A percentile compares a stretch with the other conserved stretches of the same genome.
Conservation (phyloP, 2,797 vertebrate genomes). For the Ataeniobius toweri region DNA sequence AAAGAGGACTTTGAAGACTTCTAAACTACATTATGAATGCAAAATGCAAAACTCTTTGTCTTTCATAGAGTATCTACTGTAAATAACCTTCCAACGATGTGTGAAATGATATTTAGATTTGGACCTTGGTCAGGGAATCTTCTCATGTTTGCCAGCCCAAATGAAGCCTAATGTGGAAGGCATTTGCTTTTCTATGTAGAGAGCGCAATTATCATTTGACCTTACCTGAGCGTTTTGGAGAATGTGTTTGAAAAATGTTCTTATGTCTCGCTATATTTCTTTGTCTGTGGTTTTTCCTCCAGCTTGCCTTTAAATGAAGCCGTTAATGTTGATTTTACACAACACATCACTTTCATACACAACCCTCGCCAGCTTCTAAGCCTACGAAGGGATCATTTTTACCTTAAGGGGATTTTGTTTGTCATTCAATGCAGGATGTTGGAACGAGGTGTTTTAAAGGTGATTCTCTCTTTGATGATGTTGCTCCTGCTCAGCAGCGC, state of each 20-base stretch:
- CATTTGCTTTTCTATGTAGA: not conserved
- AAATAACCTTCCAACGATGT: no score
- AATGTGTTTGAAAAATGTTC: not conserved
- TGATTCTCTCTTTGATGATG: conserved; percentile 63
- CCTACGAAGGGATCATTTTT: conserved; percentile 37
- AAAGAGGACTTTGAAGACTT: not conserved
- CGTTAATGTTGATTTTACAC: conserved; percentile 52
- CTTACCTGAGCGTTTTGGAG: not conserved
- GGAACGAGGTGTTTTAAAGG: conserved; percentile 23
- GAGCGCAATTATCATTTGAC: not conserved
- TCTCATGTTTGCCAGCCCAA: not conserved
- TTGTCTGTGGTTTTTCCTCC: conserved; percentile 6
- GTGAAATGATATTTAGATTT: not conserved
- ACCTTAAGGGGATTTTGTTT: conserved; percentile 67
- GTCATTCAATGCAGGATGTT: conserved; percentile 49
- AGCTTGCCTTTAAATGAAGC: conserved; percentile 43
- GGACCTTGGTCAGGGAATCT: not conserved
- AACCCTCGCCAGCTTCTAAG: conserved; percentile 43
- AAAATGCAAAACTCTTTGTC: no score
- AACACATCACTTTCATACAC: conserved; percentile 45
- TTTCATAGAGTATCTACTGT: no score
- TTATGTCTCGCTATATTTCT: not conserved
- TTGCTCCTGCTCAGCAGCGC: conserved; percentile 48
- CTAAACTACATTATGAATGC: not conserved
- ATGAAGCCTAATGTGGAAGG: not conserved